Base-by-base conservation (phyloP, 2,113 vertebrate genomes). In the Syrmaticus mikado region DNA sequence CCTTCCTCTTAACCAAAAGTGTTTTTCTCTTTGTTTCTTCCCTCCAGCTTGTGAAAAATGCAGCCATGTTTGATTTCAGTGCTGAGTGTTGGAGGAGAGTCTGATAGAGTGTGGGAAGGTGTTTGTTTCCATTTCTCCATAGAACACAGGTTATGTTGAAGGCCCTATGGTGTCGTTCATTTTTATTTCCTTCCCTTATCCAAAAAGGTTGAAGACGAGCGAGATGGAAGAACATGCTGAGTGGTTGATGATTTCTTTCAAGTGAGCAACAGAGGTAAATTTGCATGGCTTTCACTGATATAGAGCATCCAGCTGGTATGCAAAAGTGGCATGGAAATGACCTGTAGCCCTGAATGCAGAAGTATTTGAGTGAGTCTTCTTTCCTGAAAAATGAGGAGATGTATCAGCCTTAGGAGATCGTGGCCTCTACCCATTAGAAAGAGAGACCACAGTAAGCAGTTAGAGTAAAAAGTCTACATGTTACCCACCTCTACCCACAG, bases 11-110 rank as follows among this genome's bases (percentile, higher is more conserved):
- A 34, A 55, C 68, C 43, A 11, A 60, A 52, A 10, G 2, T 22
- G 4, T 0, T 34, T 53, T 75, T 65, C 1, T 2, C 4, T 8
- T 30, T 73, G 2, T 13, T 67, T 19, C 14, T 52, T 40, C 76
- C 28, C 21, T 79, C 20, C 22, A 11, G 10, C 6, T 22, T 38
- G 7, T 82, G 22, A 40, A 50, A 83, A 73, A 53, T 2, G 6
- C 27, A 62, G 5, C 19, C 22, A 5, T 11, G 4, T 2, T 10
- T 64, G 32, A 36, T 25, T 45, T 92, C 41, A 46, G 32, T 60
- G 3, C 22, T 53, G 13, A 62, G 19, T 10, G 13, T 64, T 18
- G 13, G 38, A 68, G 36, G 67, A 71, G 28, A 70, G 7, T 32
- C 28, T 38, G n/a, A 65, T 43, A 38, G 48, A 85, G 50, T 38